Percentiles rank a stretch among this genome's conserved stretches.
These are phyloP conservation scores for Drosophila kurseongensis DNA, from an alignment of 1,140 invertebrate species.

Conservation along the genomic window DNA sequence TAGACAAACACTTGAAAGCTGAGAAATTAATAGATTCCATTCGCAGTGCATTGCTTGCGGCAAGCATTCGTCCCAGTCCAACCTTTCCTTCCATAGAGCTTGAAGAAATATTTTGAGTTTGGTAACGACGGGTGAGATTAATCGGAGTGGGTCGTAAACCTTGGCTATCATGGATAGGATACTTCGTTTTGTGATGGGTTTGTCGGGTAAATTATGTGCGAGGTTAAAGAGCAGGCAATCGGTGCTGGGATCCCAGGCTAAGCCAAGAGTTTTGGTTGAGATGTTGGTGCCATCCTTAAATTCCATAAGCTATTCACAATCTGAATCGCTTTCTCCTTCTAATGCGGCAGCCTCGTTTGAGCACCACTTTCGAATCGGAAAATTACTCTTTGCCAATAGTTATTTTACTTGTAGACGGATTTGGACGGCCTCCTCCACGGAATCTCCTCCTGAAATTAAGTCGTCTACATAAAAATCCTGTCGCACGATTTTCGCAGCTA, in stretches of 20 bases:
- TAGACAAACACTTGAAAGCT: not conserved
- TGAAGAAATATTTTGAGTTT: conserved; percentile 1
- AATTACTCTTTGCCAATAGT: not conserved
- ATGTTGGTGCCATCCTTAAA: not conserved
- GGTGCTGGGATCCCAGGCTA: not conserved
- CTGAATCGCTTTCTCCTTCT: not conserved
- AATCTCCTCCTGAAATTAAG: too few relatives aligned
- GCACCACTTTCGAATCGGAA: conserved; percentile 18
- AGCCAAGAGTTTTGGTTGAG: not conserved
- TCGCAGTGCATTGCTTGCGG: not conserved
- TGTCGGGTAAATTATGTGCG: not conserved
- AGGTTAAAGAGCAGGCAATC: not conserved
- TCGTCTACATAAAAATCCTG: too few relatives aligned
- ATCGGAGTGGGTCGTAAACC: not conserved
- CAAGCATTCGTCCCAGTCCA: not conserved
- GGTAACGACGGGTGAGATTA: not conserved
- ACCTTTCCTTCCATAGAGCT: not conserved
- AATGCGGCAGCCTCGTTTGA: conserved; percentile 4
- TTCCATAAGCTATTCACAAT: not conserved
- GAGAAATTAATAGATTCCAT: not conserved
- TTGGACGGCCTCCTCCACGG: too few relatives aligned
- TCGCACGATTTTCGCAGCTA: too few relatives aligned
- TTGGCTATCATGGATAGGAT: not conserved
- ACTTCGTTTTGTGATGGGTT: not conserved
- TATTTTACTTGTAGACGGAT: too few relatives aligned